These are phyloP conservation scores for Chanos chanos DNA, from an alignment of 2,797 vertebrate genomes.

Conservation along the genomic window DNA sequence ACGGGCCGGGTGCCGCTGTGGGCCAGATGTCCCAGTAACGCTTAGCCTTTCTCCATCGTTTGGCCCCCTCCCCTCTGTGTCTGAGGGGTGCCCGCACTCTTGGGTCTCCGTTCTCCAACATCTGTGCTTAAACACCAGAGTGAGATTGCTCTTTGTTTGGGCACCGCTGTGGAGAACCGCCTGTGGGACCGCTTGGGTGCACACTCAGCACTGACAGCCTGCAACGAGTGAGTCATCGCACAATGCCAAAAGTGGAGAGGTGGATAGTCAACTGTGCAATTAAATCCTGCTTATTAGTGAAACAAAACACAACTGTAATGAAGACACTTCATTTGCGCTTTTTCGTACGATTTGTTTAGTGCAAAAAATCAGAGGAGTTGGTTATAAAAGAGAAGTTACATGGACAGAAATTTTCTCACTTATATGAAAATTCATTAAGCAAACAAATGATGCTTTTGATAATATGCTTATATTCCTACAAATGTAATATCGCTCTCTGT, in stretches of 20 bases:
- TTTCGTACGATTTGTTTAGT: too few relatives aligned
- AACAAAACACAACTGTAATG: too few relatives aligned
- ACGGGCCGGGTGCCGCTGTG: neutral
- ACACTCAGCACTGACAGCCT: slow-evolving; percentile 33
- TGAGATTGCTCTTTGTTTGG: slow-evolving; percentile 17
- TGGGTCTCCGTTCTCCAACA: slow-evolving; percentile 1
- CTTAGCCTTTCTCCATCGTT: neutral
- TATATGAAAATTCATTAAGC: too few relatives aligned
- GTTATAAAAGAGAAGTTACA: too few relatives aligned
- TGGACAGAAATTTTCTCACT: too few relatives aligned
- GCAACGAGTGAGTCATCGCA: slow-evolving; percentile 22
- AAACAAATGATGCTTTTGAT: too few relatives aligned
- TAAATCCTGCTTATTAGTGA: too few relatives aligned
- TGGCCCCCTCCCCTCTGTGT: neutral
- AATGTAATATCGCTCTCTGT: too few relatives aligned
- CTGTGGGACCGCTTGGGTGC: slow-evolving; percentile 13
- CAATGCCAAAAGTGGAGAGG: slow-evolving; percentile 19
- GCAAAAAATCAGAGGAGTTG: too few relatives aligned
- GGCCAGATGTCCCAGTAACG: slow-evolving; percentile 9
- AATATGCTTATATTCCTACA: too few relatives aligned
- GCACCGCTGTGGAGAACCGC: slow-evolving; percentile 24
- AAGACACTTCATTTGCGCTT: too few relatives aligned
- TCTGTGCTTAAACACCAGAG: slow-evolving; percentile 4
- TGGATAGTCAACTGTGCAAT: slow-evolving; percentile 27
- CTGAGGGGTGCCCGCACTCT: neutral